phyloP scores from a whole-genome alignment of 30 jellyfish, hydroid and myxozoan genomes.

The Cassiopea andromeda region DNA sequence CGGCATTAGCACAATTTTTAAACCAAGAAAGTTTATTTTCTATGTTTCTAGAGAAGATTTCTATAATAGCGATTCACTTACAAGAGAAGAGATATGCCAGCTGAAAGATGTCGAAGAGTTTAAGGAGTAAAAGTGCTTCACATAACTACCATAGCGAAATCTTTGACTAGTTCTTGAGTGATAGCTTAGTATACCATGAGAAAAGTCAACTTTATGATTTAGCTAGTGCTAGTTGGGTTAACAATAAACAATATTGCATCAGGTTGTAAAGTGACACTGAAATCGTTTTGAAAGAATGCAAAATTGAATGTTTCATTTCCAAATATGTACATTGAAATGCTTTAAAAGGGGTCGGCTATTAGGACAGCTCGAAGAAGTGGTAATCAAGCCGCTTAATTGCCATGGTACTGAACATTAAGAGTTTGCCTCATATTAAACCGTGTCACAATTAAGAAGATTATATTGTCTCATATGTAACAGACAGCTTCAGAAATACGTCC shows the following conservation, averaged over 20 bases:
- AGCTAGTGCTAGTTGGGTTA: too few species aligned
- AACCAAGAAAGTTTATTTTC: neutral
- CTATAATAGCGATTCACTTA: constrained; percentile 4
- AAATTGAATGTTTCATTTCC: neutral
- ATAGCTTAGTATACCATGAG: neutral
- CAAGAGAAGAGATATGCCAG: neutral
- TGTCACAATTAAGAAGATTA: constrained; percentile 12
- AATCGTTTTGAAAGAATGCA: too few species aligned
- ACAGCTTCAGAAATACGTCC: neutral
- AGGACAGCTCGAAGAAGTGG: neutral
- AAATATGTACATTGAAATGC: neutral
- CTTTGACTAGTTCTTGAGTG: neutral
- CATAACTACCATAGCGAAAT: too few species aligned
- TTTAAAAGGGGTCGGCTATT: neutral
- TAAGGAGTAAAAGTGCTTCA: neutral
- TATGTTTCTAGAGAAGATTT: neutral
- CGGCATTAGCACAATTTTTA: neutral
- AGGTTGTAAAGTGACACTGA: too few species aligned
- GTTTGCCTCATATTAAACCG: neutral
- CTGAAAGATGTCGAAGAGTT: constrained; percentile 23
- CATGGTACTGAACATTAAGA: neutral
- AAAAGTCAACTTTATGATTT: too few species aligned
- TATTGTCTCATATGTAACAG: neutral
- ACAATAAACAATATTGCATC: too few species aligned
- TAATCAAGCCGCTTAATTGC: neutral